phyloP scores from a whole-genome alignment of 2,113 vertebrate species.

The Ctenomys sociabilis region DNA sequence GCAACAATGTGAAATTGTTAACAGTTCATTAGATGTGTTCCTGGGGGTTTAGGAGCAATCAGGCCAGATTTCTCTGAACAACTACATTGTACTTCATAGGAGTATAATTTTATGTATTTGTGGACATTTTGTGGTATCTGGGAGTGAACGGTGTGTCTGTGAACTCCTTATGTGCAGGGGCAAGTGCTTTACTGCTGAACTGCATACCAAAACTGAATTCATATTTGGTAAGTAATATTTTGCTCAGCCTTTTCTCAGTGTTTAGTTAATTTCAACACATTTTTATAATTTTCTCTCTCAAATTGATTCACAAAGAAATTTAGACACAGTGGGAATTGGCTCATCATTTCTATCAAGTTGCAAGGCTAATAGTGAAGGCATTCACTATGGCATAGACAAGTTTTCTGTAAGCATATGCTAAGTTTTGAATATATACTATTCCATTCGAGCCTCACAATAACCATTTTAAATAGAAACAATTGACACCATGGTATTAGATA shows the following conservation, averaged over 20 bases:
- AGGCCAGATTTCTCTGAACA: not conserved
- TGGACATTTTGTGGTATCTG: not conserved
- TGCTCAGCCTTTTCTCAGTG: not conserved
- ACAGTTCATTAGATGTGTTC: not conserved
- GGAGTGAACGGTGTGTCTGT: not conserved
- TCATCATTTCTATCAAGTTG: not conserved
- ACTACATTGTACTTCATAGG: not conserved
- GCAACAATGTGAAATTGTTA: not conserved
- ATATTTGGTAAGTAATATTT: not conserved
- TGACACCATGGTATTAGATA: not conserved
- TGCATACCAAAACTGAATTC: not conserved
- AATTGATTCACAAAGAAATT: not conserved
- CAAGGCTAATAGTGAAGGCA: conserved; percentile 24
- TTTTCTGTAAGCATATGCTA: not conserved
- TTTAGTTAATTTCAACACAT: conserved; percentile 7
- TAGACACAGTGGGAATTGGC: not conserved
- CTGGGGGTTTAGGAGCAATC: not conserved
- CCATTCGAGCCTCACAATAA: not conserved
- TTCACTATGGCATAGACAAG: not conserved
- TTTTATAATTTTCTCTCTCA: not conserved
- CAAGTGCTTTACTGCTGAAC: not conserved
- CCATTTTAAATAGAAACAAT: not conserved
- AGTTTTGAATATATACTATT: not conserved
- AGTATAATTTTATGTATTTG: not conserved
- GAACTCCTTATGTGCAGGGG: not conserved